A percentile compares a stretch with the other conserved stretches of the same genome.
phyloP scores from a whole-genome alignment of 1,140 invertebrate genomes.

The Sarcophaga peregrina region DNA sequence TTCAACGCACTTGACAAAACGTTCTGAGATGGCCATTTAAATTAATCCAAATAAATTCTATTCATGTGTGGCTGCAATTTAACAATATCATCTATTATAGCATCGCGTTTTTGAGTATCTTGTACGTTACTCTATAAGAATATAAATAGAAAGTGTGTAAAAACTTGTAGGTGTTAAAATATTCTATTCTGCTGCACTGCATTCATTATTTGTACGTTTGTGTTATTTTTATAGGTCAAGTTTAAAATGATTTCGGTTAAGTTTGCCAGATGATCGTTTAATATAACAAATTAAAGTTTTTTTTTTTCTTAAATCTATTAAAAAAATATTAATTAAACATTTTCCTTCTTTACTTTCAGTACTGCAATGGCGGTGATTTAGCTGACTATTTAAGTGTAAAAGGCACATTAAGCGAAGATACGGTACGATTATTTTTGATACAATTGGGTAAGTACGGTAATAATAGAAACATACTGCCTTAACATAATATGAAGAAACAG shows the following conservation, averaged over 20 bases:
- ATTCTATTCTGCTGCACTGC: too few species aligned
- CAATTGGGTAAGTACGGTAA: slow-evolving; percentile 81
- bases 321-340: slow-evolving; percentile 37
- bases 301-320: slow-evolving; percentile 14
- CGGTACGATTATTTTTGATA: slow-evolving; percentile 92
- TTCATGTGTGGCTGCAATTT: too few species aligned
- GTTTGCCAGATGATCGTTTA: slow-evolving; percentile 20
- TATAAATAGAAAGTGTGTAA: too few species aligned
- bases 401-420: slow-evolving; percentile 96
- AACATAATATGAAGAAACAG: background rate
- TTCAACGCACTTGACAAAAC: too few species aligned
- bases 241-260: slow-evolving; percentile 31
- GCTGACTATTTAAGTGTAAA: slow-evolving; percentile 94
- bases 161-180: too few species aligned
- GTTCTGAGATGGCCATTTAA: too few species aligned
- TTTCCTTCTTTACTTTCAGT: slow-evolving; percentile 71
- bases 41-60: too few species aligned
- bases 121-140: too few species aligned
- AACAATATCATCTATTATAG: too few species aligned
- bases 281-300: background rate
- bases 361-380: slow-evolving; percentile 98
- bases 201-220: background rate
- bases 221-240: slow-evolving; percentile 33
- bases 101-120: too few species aligned
- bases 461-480: background rate